A percentile compares a stretch with the other conserved stretches of the same genome.
Evolutionary conservation across 2,888 invertebrate genomes (phyloP).

Genomic region (Tipula confusa): DNA sequence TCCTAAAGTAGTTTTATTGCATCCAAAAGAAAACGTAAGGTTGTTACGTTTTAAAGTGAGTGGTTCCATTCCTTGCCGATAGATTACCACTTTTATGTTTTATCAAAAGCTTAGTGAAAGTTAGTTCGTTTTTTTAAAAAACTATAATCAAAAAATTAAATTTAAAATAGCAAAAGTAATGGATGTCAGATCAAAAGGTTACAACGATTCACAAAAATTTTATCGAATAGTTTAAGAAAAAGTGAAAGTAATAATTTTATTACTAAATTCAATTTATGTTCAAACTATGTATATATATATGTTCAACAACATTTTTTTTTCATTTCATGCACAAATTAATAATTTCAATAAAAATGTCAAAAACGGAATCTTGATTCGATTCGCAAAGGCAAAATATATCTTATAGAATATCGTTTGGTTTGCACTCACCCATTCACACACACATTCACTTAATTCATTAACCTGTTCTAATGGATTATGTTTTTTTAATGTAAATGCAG

Average conservation of each 20-base stretch:
- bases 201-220: not conserved
- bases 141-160: no score
- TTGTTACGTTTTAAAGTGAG: no score
- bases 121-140: no score
- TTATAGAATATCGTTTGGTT: no score
- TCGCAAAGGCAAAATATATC: not conserved
- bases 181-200: not conserved
- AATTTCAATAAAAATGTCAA: not conserved
- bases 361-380: not conserved
- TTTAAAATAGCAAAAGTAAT: no score
- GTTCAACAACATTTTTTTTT: not conserved
- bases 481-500: not conserved
- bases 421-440: not conserved
- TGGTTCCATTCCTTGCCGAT: no score
- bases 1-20: no score
- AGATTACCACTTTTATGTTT: no score
- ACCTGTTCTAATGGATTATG: not conserved
- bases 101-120: no score
- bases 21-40: no score
- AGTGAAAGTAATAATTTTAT: not conserved
- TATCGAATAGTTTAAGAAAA: not conserved
- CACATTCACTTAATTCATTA: not conserved
- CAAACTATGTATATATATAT: no score
- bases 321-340: not conserved
- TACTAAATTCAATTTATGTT: not conserved